Evolutionary conservation across 2,113 vertebrate genomes (phyloP), one percentile per base, ranked within the genome.

Genomic region (Microcebus tavaratra): DNA sequence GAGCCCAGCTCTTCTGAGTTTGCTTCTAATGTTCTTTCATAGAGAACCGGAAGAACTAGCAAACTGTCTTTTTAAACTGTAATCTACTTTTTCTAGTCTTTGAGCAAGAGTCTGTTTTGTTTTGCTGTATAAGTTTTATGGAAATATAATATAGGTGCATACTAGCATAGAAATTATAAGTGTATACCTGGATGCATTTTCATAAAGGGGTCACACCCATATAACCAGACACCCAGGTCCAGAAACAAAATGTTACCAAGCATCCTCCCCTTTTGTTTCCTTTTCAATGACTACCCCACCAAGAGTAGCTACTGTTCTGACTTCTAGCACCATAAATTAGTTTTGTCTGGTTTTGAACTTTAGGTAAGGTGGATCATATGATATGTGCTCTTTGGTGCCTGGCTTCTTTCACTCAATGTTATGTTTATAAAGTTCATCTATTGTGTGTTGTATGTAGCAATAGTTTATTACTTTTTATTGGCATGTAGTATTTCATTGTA

Each of bases 281-380:
- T 53, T 89, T 78, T 73, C 57, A 34, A 45, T 57, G 36, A 13
- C 67, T 6, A 0, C n/a, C 29, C 27, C n/a, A n/a, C 65, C 61
- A 12, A n/a, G 17, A 29, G 36, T 25, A 48, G 67, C 65, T 10
- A 8, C 6, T 61, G 3, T 67, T 50, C 61, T 82, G 84, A 70
- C 55, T 86, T 81, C 72, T 55, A 48, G 48, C 45, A 50, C 15
- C 20, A 31, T 73, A 21, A 65, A 39, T n/a, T 53, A 55, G 39
- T 61, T 36, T 73, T 39, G 21, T 21, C 34, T 97, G 57, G 34
- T 55, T 87, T 83, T 88, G 76, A 81, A n/a, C 15, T 91, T 87
- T 48, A 21, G 42, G 34, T 36, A 4, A 73, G 25, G 42, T 23
- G 34, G 15, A 50, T 72, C 76, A 25, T 25, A 42, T 0, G 13